Base-by-base conservation (phyloP, 2,888 invertebrate genomes). In the Sympetrum striolatum region DNA sequence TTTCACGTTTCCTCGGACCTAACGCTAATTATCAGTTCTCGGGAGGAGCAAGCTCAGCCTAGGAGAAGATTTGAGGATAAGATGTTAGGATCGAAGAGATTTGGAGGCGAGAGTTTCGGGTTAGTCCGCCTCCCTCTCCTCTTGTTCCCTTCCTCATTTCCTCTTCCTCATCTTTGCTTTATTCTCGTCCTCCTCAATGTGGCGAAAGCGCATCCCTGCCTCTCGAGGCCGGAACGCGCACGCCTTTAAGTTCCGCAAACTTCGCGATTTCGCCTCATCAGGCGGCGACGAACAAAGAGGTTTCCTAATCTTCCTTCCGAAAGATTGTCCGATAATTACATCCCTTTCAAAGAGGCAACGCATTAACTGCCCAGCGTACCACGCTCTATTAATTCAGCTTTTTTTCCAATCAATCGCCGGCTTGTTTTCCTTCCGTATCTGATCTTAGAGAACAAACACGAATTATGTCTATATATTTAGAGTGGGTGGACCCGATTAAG, bases 291-390 rank as follows among this genome's bases (percentile, higher is more conserved):
- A 86, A 86, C 86, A 86, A 86, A 37, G 37, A 60, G 60, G 60
- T n/a, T 60, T 86, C 60, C 86, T 60, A 86, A 86, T 86, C 86
- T 35, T n/a, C 58, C 86, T 60, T 37, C 60, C 37, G 12, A 37
- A 58, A 53, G 60, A 86, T 86, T 60, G 35, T 86, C 86, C 60
- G 35, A 60, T 86, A 86, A 86, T 58, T 58, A 86, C 60, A 60
- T 22, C 86, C 58, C 86, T 60, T 86, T 60, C 60, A 60, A 35
- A 31, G 86, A 48, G 22, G 86, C 35, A 37, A 31, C 31, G 31
- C 58, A 35, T 86, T 58, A 86, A 60, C 58, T 60, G 35, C 53
- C 86, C 58, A 15, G n/a, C 25, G n/a, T 31, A 73, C n/a, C 73
- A 25, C n/a, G 12, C 25, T 73, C 73, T 25, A 73, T 25, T 25